Evolutionary conservation across 2,113 vertebrate genomes (phyloP), one percentile per base, ranked within the genome.

Genomic region (Engraulis encrasicolus): DNA sequence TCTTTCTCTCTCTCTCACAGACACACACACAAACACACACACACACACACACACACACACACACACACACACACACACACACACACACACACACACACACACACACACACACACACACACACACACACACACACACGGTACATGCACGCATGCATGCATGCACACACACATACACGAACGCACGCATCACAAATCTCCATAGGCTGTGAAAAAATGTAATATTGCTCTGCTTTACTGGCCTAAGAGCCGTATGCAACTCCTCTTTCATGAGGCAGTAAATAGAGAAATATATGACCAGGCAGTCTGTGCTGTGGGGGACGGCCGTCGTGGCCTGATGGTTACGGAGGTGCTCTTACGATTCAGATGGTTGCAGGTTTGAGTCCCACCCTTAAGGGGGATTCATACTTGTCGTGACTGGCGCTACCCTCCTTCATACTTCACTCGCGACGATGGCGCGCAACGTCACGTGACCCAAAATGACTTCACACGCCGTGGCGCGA

Each of bases 11-110:
- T n/a, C n/a, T n/a, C n/a, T n/a, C 9, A 45, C 6, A n/a, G 6
- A n/a, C 52, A 20, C 19, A 58, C 18, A 58, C 5, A 20, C 6
- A 61, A 61, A 61, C 12, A 61, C n/a, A 61, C n/a, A 61, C 58
- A 54, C 52, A 58, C 20, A 58, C 19, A 58, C 54, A 58, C n/a
- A n/a, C n/a, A n/a, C n/a, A n/a, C n/a, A n/a, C n/a, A 58, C 58
- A 66, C 58, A 66, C 58, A 66, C 58, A 66, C 58, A 66, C 58
- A 66, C 58, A 66, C 58, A 66, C 58, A 66, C 58, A 66, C 58
- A 66, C 58, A 31, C n/a, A 66, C n/a, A 66, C n/a, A 66, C n/a
- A 66, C n/a, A 7, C 58, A 27, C 23, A 66, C n/a, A 66, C 58
- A 66, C 58, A 27, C n/a, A 12, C 1, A 27, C n/a, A 66, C 20